These are phyloP conservation scores for Boleophthalmus pectinirostris DNA, from an alignment of 2,113 vertebrate species.

Conservation along the genomic window DNA sequence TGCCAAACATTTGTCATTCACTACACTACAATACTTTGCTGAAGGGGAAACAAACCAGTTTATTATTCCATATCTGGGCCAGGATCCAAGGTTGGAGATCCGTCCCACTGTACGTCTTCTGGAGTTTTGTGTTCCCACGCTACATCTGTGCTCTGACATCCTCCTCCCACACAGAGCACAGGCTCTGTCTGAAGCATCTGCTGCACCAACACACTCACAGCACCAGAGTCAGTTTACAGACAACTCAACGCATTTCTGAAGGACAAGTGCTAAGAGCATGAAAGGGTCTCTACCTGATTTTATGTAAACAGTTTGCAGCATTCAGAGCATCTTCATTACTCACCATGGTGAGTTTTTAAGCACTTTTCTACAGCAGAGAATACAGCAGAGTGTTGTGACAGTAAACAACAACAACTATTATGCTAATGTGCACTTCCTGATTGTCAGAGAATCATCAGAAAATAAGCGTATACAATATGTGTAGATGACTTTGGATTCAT, in stretches of 20 bases:
- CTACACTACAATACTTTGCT: background rate
- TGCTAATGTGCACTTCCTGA: too few species aligned
- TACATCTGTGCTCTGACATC: background rate
- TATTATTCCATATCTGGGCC: background rate
- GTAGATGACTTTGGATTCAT: too few species aligned
- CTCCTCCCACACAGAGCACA: background rate
- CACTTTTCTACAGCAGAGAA: too few species aligned
- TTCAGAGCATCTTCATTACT: too few species aligned
- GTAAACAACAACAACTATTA: too few species aligned
- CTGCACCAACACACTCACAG: background rate
- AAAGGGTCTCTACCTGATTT: too few species aligned
- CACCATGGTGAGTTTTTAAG: too few species aligned
- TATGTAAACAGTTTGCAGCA: too few species aligned
- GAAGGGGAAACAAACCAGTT: background rate
- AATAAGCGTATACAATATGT: too few species aligned
- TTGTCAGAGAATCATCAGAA: too few species aligned
- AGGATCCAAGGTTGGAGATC: background rate
- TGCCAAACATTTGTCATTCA: too few species aligned
- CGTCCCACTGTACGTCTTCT: background rate
- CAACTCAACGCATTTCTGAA: background rate
- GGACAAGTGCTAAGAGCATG: background rate
- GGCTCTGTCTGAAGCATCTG: background rate
- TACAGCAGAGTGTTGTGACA: too few species aligned
- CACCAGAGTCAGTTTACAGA: background rate
- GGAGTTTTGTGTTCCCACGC: background rate